A percentile compares a stretch with the other conserved stretches of the same genome.
phyloP scores from a whole-genome alignment of 2,888 invertebrate species.

The Selenia dentaria region DNA sequence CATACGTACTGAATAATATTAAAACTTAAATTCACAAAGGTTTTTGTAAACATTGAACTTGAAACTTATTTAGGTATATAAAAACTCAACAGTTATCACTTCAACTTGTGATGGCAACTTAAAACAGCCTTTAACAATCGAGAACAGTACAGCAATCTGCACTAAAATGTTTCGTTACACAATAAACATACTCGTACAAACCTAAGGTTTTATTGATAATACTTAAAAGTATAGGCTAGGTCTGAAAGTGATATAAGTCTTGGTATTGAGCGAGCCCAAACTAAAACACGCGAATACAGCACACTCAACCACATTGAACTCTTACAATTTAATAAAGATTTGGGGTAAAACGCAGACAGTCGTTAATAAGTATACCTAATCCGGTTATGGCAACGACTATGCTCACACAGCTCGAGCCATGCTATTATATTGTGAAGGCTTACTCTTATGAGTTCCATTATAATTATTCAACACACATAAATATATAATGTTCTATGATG shows the following conservation, averaged over 20 bases:
- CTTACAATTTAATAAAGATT: slow-evolving; percentile 32
- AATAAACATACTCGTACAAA: slow-evolving; percentile 68
- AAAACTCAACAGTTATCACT: background rate
- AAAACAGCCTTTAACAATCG: slow-evolving; percentile 72
- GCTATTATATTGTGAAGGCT: no score
- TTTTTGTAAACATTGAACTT: no score
- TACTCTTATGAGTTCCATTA: no score
- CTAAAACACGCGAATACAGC: slow-evolving; percentile 72
- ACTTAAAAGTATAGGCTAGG: slow-evolving; percentile 67
- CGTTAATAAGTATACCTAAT: no score
- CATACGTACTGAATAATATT: no score
- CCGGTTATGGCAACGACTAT: no score
- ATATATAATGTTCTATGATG: no score
- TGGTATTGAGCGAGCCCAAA: slow-evolving; percentile 81
- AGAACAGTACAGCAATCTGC: slow-evolving; percentile 72
- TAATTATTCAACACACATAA: no score
- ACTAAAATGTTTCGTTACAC: slow-evolving; percentile 75
- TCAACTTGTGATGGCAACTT: slow-evolving; percentile 8
- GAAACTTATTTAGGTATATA: no score
- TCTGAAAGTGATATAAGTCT: slow-evolving; percentile 80
- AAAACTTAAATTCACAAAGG: no score
- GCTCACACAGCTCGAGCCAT: no score
- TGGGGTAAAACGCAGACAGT: slow-evolving; percentile 7
- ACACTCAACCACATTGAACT: slow-evolving; percentile 69
- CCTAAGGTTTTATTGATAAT: slow-evolving; percentile 67